Evolutionary conservation across 2,113 vertebrate genomes (phyloP), one percentile per base, ranked within the genome.

Genomic region (Pygoscelis antarcticus): DNA sequence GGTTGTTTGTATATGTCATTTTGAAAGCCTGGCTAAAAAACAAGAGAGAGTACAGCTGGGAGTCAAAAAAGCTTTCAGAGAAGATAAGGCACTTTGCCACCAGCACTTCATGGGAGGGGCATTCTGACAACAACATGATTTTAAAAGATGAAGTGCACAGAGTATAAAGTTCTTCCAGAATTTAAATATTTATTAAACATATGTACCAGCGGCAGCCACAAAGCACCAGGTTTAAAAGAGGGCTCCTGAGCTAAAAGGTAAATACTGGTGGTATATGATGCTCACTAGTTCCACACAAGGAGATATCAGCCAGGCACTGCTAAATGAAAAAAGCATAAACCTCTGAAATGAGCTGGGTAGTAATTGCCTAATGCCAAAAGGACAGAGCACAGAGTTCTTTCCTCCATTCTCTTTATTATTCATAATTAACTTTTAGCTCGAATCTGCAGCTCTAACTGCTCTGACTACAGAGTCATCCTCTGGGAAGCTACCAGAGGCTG

Each of bases 31-130:
- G 71, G 87, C 78, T 96, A 72, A 94, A 97, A 87, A 84, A 87
- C 91, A 95, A 95, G 89, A 64, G 83, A 30, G 55, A 91, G 22
- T 95, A 94, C 96, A 97, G 94, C 89, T 95, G 95, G 72, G 69
- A 97, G 89, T 96, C 94, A 95, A 88, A 93, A 96, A 96, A 96
- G 89, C 90, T 93, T 95, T 85, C 91, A 91, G 70, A 88, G 55
- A 66, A 96, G 91, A 93, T 44, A 89, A 91, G 76, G 88, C 89
- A 52, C 64, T 96, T 96, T 93, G 82, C 93, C 85, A 95, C 74
- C 72, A 95, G 92, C 51, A 40, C 34, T 83, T 52, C 52, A 23
- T 42, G 77, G 80, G 76, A 64, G 83, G 70, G 29, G 74, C 66
- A 44, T 77, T 81, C 61, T 44, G 76, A 82, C 57, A 87, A 46